These are phyloP conservation scores for Gobionotothen gibberifrons DNA, from an alignment of 2,797 vertebrate species.

Conservation along the genomic window DNA sequence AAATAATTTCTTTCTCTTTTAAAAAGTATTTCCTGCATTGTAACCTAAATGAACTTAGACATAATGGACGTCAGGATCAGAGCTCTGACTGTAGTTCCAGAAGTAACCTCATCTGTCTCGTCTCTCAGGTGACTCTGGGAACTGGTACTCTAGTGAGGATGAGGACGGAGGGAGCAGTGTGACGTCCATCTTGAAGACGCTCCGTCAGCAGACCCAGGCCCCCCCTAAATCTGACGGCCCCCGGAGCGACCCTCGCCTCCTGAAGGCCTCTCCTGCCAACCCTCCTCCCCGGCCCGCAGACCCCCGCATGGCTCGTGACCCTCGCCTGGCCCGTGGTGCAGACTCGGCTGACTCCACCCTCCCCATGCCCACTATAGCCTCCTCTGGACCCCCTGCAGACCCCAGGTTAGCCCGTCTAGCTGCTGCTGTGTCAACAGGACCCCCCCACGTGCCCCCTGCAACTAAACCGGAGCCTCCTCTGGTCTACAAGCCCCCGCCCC, in stretches of 20 bases:
- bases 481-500: conserved; percentile 83
- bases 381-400: conserved; percentile 81
- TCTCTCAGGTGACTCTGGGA: conserved; percentile 90
- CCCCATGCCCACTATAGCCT: conserved; percentile 41
- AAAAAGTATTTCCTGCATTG: too few species aligned
- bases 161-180: conserved; percentile 94
- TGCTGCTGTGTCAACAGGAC: conserved; percentile 60
- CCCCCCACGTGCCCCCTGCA: conserved; percentile 59
- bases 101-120: background rate
- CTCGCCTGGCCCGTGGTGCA: conserved; percentile 84
- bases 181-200: conserved; percentile 92
- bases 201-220: conserved; percentile 90
- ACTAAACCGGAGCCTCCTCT: conserved; percentile 73
- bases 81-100: background rate
- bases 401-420: conserved; percentile 86
- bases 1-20: too few species aligned
- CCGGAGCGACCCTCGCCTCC: conserved; percentile 88
- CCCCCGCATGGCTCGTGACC: conserved; percentile 86
- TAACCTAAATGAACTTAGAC: too few species aligned
- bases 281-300: conserved; percentile 85
- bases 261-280: conserved; percentile 76
- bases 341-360: conserved; percentile 63
- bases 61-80: too few species aligned
- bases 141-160: conserved; percentile 98
- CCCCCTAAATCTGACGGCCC: conserved; percentile 70